phyloP scores from a whole-genome alignment of 2,888 invertebrate genomes.

The Anthoptus insignis region DNA sequence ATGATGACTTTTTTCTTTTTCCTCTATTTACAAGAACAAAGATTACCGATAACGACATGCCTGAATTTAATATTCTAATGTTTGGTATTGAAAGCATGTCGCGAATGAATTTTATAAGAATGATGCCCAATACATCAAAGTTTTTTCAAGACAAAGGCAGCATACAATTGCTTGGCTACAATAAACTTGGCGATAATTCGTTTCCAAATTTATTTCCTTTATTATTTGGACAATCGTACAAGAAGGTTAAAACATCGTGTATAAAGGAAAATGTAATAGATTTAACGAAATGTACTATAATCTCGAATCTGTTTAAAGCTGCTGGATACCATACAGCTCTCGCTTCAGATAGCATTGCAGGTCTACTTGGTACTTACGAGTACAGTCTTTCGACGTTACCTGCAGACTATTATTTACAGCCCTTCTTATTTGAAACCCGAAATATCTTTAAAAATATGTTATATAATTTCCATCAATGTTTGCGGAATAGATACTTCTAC shows the following conservation, averaged over 20 bases:
- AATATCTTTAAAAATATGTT: conserved; percentile 87
- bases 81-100: conserved; percentile 95
- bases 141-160: conserved; percentile 87
- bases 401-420: conserved; percentile 93
- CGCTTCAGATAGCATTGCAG: conserved; percentile 92
- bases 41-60: conserved; percentile 30
- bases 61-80: conserved; percentile 89
- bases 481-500: conserved; percentile 88
- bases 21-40: conserved; percentile 64
- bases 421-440: conserved; percentile 88
- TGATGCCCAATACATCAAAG: conserved; percentile 90
- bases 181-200: conserved; percentile 97
- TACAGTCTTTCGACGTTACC: conserved; percentile 69
- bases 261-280: conserved; percentile 57
- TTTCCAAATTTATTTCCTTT: conserved; percentile 95
- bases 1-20: conserved; percentile 89
- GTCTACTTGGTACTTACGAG: conserved; percentile 86
- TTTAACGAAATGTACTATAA: conserved; percentile 88
- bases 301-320: conserved; percentile 92
- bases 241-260: conserved; percentile 87
- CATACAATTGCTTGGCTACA: conserved; percentile 94
- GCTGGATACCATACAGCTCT: conserved; percentile 91
- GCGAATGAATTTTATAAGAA: conserved; percentile 93
- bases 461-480: conserved; percentile 88
- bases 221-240: conserved; percentile 89